Base-by-base conservation (phyloP, 2,888 invertebrate genomes). In the Macrosoma leucophasiata region DNA sequence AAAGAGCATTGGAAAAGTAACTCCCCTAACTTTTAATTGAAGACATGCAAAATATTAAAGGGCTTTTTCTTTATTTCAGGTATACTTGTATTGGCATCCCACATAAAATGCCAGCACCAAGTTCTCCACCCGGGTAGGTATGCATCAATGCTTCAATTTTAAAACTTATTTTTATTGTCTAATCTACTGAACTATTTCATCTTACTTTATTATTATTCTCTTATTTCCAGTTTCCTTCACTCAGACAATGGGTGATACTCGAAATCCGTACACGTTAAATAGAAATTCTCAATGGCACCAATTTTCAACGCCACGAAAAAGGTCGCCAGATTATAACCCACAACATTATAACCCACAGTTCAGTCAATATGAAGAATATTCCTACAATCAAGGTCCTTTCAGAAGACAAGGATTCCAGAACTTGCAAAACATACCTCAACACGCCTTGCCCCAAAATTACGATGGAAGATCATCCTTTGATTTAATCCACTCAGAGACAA, bases 41-140 rank as follows among this genome's bases (percentile, higher is more conserved):
- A 11, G 17, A 11, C 1, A 3, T 9, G 14, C 1, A 7, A 8
- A 7, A 13, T 32, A 8, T 10, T 11, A 6, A 14, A 25, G 13
- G 11, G 7, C 13, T 5, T 33, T 42, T 31, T 35, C 33, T 13
- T 62, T 52, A 47, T 77, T 76, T 0, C 74, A 84, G 82, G 74
- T 60, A 55, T 73, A 4, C 48, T 76, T 8, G 43, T 72, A 9
- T 32, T 75, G 15, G 45, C 60, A 11, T 35, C 61, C 19, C 53
- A 55, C 31, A 53, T 58, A 48, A 52, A 47, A 68, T 66, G 78
- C 55, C 79, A 82, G 53, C 68, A 48, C 13, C 52, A 61, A 47
- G 68, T 50, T 44, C 76, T 65, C 56, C 82, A 79, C 52, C 76
- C 71, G 76, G 84, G 84, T 84, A 84, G 84, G 84, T 84, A 84